Base-by-base conservation (phyloP, 2,888 invertebrate species). In the Caenorhabditis angaria region DNA sequence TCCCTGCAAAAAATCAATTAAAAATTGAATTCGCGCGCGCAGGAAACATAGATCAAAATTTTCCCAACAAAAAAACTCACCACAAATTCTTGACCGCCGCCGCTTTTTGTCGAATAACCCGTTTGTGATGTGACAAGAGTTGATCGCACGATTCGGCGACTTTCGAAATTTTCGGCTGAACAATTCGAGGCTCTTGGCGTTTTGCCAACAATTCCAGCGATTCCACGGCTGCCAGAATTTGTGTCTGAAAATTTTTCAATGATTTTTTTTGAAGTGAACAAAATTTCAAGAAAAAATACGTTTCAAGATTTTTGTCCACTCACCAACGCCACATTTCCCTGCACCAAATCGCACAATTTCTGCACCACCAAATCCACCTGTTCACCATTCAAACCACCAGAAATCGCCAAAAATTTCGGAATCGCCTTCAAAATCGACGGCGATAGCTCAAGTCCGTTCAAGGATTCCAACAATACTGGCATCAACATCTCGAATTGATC, bases 401-500 rank as follows among this genome's bases (percentile, higher is more conserved):
- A 14, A 24, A 18, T n/a, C 10, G 50, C n/a, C n/a, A 24, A 18
- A n/a, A 20, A 10, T 12, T 27, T 24, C 28, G 29, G 41, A 2
- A 54, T 27, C n/a, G 25, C n/a, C 25, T 68, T 59, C 3, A 73
- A 28, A 27, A 73, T 41, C 41, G 41, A 41, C 10, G 41, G 3
- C 14, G 8, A 41, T 18, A 41, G 10, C 41, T 41, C 41, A 3
- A 24, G 22, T 22, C 22, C 22, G 24, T 50, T 50, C 50, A 50
- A 50, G 22, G 24, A 50, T 24, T 41, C 41, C 3, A 41, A 18
- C 6, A 24, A 47, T n/a, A n/a, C 27, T 48, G 48, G 29, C 35
- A 8, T 6, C 20, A 72, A 63, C 65, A 65, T 61, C 0, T 47
- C 41, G 28, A 59, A 73, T 20, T 73, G 65, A n/a, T 58, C 47